These are phyloP conservation scores for Desoria tigrina DNA, from an alignment of 2,888 invertebrate genomes.

Conservation along the genomic window DNA sequence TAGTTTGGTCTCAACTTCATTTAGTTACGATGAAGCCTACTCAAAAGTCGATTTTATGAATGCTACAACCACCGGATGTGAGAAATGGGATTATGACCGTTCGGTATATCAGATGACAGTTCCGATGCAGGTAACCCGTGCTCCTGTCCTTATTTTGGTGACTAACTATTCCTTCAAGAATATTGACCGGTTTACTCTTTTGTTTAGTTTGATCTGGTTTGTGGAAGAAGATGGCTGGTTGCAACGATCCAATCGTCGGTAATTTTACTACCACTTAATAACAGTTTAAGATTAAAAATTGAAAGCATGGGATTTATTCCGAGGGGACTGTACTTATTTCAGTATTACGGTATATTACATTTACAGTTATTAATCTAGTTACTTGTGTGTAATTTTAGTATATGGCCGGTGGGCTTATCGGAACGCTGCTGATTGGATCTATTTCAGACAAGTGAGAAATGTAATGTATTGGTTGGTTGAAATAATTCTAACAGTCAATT, in stretches of 20 bases:
- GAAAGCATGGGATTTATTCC: no score
- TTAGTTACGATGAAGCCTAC: constrained; percentile 43
- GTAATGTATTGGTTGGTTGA: not conserved
- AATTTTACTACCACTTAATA: not conserved
- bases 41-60: constrained; percentile 33
- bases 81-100: constrained; percentile 44
- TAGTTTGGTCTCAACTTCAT: constrained; percentile 24
- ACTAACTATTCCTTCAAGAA: no score
- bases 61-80: constrained; percentile 28
- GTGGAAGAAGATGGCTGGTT: constrained; percentile 43
- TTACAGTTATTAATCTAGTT: not conserved
- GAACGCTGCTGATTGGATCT: constrained; percentile 45
- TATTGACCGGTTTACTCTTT: no score
- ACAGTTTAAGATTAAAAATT: no score
- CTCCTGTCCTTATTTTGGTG: no score
- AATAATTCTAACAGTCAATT: not conserved
- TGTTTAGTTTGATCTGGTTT: constrained; percentile 51
- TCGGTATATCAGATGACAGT: constrained; percentile 46
- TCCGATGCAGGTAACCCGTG: constrained; percentile 43
- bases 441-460: constrained; percentile 46
- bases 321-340: no score
- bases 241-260: constrained; percentile 46
- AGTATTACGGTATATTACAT: no score
- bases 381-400: constrained; percentile 24
- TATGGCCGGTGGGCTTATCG: constrained; percentile 48